These are phyloP conservation scores for Megaceryle alcyon DNA, from an alignment of 2,797 vertebrate species.

Conservation along the genomic window DNA sequence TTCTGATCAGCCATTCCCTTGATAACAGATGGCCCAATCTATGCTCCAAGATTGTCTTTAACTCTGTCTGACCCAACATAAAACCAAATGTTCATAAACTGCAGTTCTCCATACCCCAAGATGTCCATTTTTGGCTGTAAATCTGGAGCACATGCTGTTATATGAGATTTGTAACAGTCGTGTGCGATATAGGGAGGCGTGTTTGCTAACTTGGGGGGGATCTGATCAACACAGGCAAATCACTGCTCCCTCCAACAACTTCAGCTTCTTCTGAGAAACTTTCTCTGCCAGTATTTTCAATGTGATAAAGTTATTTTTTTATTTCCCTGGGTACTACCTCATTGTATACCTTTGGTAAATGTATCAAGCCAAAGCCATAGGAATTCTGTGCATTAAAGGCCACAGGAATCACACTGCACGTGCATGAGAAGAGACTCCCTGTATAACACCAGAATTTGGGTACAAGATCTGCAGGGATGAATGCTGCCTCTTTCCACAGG, in stretches of 20 bases:
- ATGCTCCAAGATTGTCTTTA: conserved; percentile 70
- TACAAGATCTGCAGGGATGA: background rate
- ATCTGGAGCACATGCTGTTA: conserved; percentile 71
- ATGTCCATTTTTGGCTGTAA: conserved; percentile 72
- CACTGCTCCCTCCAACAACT: background rate
- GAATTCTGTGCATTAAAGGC: background rate
- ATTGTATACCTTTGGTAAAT: background rate
- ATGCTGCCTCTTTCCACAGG: background rate
- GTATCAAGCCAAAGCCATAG: background rate
- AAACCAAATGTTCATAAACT: conserved; percentile 71
- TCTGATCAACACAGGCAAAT: conserved; percentile 1
- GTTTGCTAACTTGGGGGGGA: background rate
- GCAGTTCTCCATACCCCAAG: conserved; percentile 54
- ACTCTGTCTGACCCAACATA: conserved; percentile 69
- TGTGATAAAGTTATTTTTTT: background rate
- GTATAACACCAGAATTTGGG: background rate
- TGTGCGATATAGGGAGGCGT: background rate
- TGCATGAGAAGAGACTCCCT: background rate
- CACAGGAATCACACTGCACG: background rate
- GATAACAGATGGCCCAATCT: conserved; percentile 68
- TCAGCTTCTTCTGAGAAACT: background rate
- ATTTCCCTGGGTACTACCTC: background rate
- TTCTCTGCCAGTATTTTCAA: background rate
- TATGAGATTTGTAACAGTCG: conserved; percentile 41
- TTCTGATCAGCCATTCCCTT: conserved; percentile 61